Evolutionary conservation across 2,797 vertebrate genomes (phyloP).

Genomic region (Bucorvus abyssinicus): DNA sequence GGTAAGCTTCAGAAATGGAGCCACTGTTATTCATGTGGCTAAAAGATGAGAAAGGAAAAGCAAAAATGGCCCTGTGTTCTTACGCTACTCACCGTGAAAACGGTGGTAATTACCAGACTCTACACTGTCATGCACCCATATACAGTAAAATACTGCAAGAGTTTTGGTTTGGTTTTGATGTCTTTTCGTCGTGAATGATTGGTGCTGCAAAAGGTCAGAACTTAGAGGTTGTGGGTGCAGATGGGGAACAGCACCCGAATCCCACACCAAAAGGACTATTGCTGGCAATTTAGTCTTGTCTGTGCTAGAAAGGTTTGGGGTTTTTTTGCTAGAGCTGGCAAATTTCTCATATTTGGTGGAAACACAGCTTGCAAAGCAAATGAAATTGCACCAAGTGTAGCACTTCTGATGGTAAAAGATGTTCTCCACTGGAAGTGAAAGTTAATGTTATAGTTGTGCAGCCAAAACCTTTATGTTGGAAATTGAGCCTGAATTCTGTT

Average conservation of each 20-base stretch:
- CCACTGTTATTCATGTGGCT: background rate
- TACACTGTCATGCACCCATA: background rate
- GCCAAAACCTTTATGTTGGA: background rate
- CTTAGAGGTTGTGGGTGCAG: background rate
- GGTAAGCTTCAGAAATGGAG: background rate
- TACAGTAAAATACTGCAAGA: background rate
- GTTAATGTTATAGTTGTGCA: background rate
- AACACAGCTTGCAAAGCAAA: background rate
- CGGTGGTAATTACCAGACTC: background rate
- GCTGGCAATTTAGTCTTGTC: background rate
- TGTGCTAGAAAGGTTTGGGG: background rate
- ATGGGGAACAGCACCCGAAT: background rate
- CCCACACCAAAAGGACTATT: background rate
- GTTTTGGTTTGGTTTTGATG: background rate
- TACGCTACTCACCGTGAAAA: background rate
- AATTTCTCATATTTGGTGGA: background rate
- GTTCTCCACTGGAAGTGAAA: background rate
- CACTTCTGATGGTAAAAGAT: background rate
- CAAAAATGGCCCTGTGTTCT: background rate
- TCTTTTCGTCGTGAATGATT: background rate
- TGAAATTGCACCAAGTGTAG: background rate
- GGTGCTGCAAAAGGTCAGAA: background rate
- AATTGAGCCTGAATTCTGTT: background rate
- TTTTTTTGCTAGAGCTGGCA: background rate
- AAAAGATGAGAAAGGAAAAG: background rate